Base-by-base conservation (phyloP, 1,140 invertebrate genomes). In the Zaprionus kolodkinae region DNA sequence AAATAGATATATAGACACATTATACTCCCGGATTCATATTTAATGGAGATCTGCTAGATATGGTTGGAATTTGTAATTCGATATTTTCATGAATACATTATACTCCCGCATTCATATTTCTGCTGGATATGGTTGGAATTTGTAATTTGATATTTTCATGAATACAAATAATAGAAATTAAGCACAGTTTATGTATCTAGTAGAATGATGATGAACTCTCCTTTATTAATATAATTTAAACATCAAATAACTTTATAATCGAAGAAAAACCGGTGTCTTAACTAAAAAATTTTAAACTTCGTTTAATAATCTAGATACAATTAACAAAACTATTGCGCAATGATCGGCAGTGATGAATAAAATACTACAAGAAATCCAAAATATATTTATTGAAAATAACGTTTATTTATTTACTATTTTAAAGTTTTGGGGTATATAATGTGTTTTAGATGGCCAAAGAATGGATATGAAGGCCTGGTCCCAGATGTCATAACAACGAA, bases 1-100 rank as follows among this genome's bases (percentile, higher is more conserved):
- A 60, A n/a, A 74, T 63, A 30, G 38, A 78, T 35, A 10, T 70
- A 35, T 25, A 36, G 52, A 59, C 54, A 77, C 27, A 70, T 15
- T 48, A 67, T 13, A 13, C 40, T 15, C n/a, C n/a, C 27, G 27
- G 21, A 15, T 59, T 45, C 30, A 48, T 27, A 60, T 59, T 15
- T 56, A 40, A 57, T 9, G 12, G 21, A 12, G 10, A 30, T 33
- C 6, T 45, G 40, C n/a, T 45, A 15, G 7, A 15, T 45, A 45
- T 45, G 40, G 40, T 45, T 43, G 40, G 6, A 43, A 43, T 40
- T 40, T 40, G 13, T 40, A 40, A 40, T 43, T 43, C 15, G n/a
- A 43, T 43, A 43, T 43, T 15, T 43, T 40, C 38, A 15, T 1
- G 13, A 40, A 13, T 40, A 40, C 38, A 40, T 15, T 48, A 67